phyloP scores from a whole-genome alignment of 2,797 vertebrate species.

The Rousettus madagascariensis region DNA sequence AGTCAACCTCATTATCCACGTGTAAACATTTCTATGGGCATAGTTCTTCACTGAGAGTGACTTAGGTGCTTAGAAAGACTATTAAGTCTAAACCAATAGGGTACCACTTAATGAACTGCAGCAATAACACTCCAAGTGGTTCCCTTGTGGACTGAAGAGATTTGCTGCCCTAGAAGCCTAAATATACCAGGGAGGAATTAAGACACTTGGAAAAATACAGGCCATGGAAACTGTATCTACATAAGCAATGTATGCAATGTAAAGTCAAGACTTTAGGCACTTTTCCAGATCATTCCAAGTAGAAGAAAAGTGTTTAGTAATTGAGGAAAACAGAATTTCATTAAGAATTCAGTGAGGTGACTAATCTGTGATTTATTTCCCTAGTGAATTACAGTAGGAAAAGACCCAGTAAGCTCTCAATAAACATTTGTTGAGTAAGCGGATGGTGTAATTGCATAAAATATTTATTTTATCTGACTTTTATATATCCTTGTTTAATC shows the following conservation, averaged over 20 bases:
- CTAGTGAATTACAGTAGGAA: background rate
- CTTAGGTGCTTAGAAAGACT: constrained; percentile 48
- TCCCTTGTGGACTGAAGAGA: constrained; percentile 31
- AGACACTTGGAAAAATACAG: background rate
- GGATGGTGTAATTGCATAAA: background rate
- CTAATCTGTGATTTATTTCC: background rate
- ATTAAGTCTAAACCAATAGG: constrained; percentile 52
- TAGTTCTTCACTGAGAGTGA: background rate
- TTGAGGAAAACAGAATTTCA: background rate
- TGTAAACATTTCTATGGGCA: constrained; percentile 21
- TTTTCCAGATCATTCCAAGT: background rate
- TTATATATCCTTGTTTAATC: background rate
- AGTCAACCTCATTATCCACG: background rate
- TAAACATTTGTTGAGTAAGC: background rate
- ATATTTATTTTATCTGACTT: background rate
- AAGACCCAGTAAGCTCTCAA: background rate
- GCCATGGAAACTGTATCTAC: background rate
- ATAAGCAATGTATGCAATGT: background rate
- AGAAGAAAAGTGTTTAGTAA: background rate
- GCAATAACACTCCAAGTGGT: background rate
- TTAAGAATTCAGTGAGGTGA: background rate
- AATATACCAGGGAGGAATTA: background rate
- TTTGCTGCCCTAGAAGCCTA: constrained; percentile 48
- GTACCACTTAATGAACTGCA: constrained; percentile 47
- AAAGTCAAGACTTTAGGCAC: background rate